Conservation (phyloP, 2,888 invertebrate species). For the Stenchaetothrips biformis region DNA sequence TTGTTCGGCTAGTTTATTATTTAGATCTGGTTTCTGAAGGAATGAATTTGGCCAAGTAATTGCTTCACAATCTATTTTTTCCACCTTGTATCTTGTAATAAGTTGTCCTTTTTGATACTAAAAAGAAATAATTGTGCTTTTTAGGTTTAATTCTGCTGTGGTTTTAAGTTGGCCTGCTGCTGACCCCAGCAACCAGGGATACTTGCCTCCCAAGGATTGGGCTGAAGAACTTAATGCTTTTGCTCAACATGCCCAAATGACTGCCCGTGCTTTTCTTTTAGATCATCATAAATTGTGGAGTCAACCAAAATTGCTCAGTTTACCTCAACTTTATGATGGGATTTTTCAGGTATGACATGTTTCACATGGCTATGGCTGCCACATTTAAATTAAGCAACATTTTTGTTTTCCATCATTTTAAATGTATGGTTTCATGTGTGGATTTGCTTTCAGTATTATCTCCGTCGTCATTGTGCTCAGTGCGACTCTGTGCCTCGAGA, state of each 20-base stretch:
- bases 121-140: not conserved
- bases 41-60: slow-evolving; percentile 55
- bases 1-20: slow-evolving; percentile 70
- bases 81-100: too few relatives aligned
- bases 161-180: slow-evolving; percentile 54
- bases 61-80: not conserved
- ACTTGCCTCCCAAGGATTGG: slow-evolving; percentile 43
- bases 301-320: slow-evolving; percentile 72
- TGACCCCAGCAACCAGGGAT: slow-evolving; percentile 67
- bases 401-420: not conserved
- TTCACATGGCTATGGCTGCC: not conserved
- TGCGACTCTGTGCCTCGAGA: slow-evolving; percentile 88
- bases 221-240: not conserved
- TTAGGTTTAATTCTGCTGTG: slow-evolving; percentile 58
- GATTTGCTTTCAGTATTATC: slow-evolving; percentile 66
- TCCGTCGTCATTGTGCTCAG: slow-evolving; percentile 79
- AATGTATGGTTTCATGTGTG: not conserved
- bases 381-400: not conserved
- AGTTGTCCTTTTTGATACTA: too few relatives aligned
- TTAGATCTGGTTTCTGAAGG: slow-evolving; percentile 66
- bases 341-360: slow-evolving; percentile 65
- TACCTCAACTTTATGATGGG: slow-evolving; percentile 88
- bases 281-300: slow-evolving; percentile 74
- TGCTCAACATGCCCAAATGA: slow-evolving; percentile 45
- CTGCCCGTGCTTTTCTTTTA: slow-evolving; percentile 63